A percentile compares a stretch with the other conserved stretches of the same genome.
Conservation (phyloP, 1,140 invertebrate genomes). For the Temnothorax nylanderi region DNA sequence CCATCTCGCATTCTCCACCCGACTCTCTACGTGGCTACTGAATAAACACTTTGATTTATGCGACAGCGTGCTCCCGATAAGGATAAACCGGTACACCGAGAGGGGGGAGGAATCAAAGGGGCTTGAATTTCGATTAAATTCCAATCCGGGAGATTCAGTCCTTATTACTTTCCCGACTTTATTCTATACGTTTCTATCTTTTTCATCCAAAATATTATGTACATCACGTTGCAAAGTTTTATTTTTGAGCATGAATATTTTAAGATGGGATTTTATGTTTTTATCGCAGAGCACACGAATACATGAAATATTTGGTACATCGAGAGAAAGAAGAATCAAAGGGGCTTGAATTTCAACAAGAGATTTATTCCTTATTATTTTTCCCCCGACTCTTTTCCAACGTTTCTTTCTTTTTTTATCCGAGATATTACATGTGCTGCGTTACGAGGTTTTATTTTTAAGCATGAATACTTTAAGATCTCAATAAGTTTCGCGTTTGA, state of each 20-base stretch:
- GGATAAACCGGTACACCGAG: slow-evolving; percentile 66
- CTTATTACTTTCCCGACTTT: slow-evolving; percentile 10
- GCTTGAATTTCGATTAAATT: slow-evolving; percentile 59
- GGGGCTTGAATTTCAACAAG: slow-evolving; percentile 52
- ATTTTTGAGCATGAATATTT: neutral
- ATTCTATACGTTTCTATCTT: neutral
- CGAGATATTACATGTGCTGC: neutral
- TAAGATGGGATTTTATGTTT: neutral
- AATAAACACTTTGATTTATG: slow-evolving; percentile 80
- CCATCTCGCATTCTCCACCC: neutral
- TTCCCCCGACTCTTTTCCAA: neutral
- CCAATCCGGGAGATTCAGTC: slow-evolving; percentile 45
- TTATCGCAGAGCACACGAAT: neutral
- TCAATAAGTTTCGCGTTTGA: neutral
- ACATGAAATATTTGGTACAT: neutral
- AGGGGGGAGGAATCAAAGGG: neutral
- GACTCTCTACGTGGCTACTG: slow-evolving; percentile 53
- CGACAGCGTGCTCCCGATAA: slow-evolving; percentile 73
- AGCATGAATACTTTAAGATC: neutral
- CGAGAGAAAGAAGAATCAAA: neutral
- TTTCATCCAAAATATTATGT: neutral
- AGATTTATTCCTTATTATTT: slow-evolving; percentile 21
- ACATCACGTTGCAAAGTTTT: neutral
- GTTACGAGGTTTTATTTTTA: neutral
- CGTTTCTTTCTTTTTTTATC: neutral